Conservation (phyloP, 2,113 vertebrate genomes). For the Gavia stellata region DNA sequence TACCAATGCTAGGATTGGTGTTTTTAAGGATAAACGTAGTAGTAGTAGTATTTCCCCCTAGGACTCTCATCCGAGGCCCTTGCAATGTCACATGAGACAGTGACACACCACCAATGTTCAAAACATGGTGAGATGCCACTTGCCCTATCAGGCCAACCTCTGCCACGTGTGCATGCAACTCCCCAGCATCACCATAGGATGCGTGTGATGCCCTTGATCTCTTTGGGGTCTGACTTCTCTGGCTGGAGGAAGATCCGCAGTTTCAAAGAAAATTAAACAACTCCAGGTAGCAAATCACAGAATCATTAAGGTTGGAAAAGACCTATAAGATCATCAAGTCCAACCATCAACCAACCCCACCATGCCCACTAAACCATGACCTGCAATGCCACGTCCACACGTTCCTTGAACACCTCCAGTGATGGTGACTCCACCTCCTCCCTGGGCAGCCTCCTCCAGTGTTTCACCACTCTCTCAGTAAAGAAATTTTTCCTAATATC, state of each 20-base stretch:
- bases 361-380: too few species aligned
- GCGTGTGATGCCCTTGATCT: background rate
- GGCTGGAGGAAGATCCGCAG: background rate
- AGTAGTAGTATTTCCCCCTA: background rate
- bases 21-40: background rate
- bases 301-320: too few species aligned
- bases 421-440: too few species aligned
- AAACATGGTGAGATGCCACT: background rate
- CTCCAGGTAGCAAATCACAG: background rate
- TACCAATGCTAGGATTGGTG: background rate
- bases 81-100: background rate
- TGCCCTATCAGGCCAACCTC: background rate
- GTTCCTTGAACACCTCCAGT: too few species aligned
- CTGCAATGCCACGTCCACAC: too few species aligned
- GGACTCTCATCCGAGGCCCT: background rate
- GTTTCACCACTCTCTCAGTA: too few species aligned
- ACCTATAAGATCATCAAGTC: too few species aligned
- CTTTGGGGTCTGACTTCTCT: background rate
- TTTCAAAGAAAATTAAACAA: background rate
- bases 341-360: too few species aligned
- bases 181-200: background rate
- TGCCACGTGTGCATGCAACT: background rate
- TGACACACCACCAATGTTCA: background rate
- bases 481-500: too few species aligned
- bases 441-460: too few species aligned